Base-by-base conservation (phyloP, 2,888 invertebrate genomes). In the Adineta ricciae region DNA sequence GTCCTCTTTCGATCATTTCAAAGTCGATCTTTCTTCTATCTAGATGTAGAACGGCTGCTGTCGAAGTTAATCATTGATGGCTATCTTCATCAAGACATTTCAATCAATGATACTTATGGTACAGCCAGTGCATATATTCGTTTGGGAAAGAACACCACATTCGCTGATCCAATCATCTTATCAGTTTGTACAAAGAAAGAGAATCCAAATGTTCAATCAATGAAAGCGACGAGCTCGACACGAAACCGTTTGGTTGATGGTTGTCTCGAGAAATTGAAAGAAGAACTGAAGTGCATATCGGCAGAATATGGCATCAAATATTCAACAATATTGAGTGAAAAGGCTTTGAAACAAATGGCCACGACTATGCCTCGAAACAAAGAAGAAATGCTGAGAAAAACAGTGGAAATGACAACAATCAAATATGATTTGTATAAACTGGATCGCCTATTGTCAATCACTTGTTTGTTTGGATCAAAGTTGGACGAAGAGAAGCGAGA, bases 241-340 rank as follows among this genome's bases (percentile, higher is more conserved):
- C 24, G 24, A 11, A 41, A 78, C 41, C 78, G 41, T n/a, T 16
- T 78, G 0, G 41, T 78, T 24, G 78, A 78, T 41, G 7, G 24
- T 24, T 78, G 78, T 78, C 24, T 78, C 1, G 7, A 24, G 41
- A 41, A 24, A 78, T 78, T 78, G 41, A 78, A 78, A 78, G 78
- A 78, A 41, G 78, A 78, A 78, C 1, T 78, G 2, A 78, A 78
- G 41, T n/a, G 8, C 24, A 78, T 78, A 41, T 78, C 41, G 24
- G 9, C 38, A 9, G n/a, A 41, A n/a, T 24, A 41, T 78, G 24
- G 41, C n/a, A 64, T 64, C 16, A 64, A 64, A 64, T 38, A 38
- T 41, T 78, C 78, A 41, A 41, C 78, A 78, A 78, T 78, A 38
- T 78, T 78, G n/a, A 78, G 41, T 78, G 78, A 78, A 41, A 78